Percentiles rank a stretch among this genome's conserved stretches.
These are phyloP conservation scores for Ageneiosus marmoratus DNA, from an alignment of 2,113 vertebrate species.

Conservation along the genomic window DNA sequence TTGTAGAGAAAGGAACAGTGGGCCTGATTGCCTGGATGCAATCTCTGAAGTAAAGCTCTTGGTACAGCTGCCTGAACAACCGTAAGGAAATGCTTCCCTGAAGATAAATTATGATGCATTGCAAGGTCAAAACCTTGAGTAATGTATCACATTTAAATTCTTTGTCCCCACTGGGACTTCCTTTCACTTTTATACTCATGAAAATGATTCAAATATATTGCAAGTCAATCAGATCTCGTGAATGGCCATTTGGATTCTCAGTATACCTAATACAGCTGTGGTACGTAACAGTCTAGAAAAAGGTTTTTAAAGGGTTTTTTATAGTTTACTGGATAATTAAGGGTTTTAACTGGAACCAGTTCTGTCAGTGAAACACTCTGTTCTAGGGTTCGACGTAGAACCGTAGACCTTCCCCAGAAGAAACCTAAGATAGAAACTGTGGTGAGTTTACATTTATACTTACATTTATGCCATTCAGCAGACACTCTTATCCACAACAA, in stretches of 20 bases:
- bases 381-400: not conserved
- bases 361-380: too few relatives aligned
- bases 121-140: conserved; percentile 11
- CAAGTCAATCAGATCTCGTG: not conserved
- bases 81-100: conserved; percentile 35
- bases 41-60: conserved; percentile 36
- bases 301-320: too few relatives aligned
- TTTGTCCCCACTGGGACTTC: not conserved
- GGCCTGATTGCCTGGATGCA: conserved; percentile 33
- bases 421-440: not conserved
- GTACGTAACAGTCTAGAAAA: too few relatives aligned
- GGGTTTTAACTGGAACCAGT: too few relatives aligned
- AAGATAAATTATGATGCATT: conserved; percentile 43
- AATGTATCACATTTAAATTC: conserved; percentile 32
- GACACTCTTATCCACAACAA: too few relatives aligned
- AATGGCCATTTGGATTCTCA: not conserved
- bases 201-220: conserved; percentile 33
- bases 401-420: too few relatives aligned
- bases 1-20: conserved; percentile 17
- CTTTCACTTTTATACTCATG: conserved; percentile 4
- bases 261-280: too few relatives aligned
- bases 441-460: too few relatives aligned
- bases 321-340: too few relatives aligned
- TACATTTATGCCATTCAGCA: too few relatives aligned
- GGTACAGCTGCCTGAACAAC: conserved; percentile 20